phyloP scores from a whole-genome alignment of 2,797 vertebrate genomes.

The Podargus strigoides region DNA sequence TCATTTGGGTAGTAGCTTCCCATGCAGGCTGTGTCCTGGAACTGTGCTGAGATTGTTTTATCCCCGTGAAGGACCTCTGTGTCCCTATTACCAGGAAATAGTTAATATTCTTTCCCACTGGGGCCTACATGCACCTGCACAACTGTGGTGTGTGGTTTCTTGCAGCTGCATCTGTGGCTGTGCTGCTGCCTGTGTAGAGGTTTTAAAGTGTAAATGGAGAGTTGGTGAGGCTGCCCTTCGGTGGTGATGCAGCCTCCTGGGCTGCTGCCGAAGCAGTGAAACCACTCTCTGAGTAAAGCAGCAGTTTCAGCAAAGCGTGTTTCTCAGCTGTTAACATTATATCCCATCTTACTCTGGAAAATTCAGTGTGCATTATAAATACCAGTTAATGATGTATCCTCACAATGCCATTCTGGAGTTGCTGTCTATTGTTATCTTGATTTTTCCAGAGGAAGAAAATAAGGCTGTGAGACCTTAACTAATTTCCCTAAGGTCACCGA shows the following conservation, averaged over 20 bases:
- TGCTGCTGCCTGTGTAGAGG: conserved; percentile 50
- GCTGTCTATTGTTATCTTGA: background rate
- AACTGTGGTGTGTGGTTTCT: conserved; percentile 79
- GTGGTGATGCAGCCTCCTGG: conserved; percentile 59
- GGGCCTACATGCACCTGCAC: conserved; percentile 76
- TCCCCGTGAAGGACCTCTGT: background rate
- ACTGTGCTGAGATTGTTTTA: conserved; percentile 14
- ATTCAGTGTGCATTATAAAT: background rate
- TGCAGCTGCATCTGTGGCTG: conserved; percentile 76
- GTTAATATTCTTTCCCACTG: conserved; percentile 74
- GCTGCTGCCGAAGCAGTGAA: conserved; percentile 42
- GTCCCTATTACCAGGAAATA: conserved; percentile 73
- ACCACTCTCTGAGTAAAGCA: conserved; percentile 4
- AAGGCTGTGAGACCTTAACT: background rate
- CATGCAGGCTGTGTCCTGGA: background rate
- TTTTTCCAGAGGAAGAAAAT: background rate
- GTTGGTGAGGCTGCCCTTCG: conserved; percentile 52
- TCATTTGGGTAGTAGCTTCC: background rate
- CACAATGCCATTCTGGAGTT: background rate
- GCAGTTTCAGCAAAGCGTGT: background rate
- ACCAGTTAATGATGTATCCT: background rate
- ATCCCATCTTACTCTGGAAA: background rate
- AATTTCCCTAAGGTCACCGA: background rate
- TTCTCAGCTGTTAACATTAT: background rate
- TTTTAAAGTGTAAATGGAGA: conserved; percentile 69